Base-by-base conservation (phyloP, 2,797 vertebrate species). In the Gymnoscopelus microlampas region DNA sequence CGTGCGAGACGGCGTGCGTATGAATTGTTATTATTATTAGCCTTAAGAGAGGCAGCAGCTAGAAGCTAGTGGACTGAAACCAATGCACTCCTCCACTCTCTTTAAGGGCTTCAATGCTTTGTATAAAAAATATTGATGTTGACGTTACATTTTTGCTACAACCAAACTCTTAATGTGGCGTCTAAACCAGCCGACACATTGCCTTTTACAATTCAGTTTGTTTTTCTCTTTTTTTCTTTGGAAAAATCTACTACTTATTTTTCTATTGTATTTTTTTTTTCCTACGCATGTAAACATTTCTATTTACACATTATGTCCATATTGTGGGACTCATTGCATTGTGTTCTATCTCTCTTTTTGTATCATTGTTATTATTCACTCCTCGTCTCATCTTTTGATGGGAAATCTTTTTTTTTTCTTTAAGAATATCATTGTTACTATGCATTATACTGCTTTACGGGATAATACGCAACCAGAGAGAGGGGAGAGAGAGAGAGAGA, bases 31-130 rank as follows among this genome's bases (percentile, higher is more conserved):
- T 29, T 29, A 29, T 29, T 29, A 4, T 29, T 4, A 29, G 26
- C 26, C 26, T 29, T 29, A 7, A 9, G 56, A 62, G 69, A 71
- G 48, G 60, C 62, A 70, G 53, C 60, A 80, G 69, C 57, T 48
- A 14, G 19, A 53, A 55, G 39, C 59, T 9, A 71, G 59, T 70
- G 81, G 76, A 76, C 67, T 26, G 60, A 76, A 81, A 68, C 58
- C 77, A 82, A 83, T 78, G 83, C 79, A 85, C 85, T 84, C 81
- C 73, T 82, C 74, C 0, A 24, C 79, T 71, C 70, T 82, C 69
- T 68, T 80, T 78, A 88, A 90, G 88, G 89, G 86, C 87, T 29
- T 14, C 5, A 89, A 82, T 72, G 80, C 86, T 91, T 88, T 89
- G 85, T 86, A 87, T 79, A 80, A 84, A 85, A 77, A 73, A 70